A percentile compares a stretch with the other conserved stretches of the same genome.
Conservation (phyloP, 2,113 vertebrate genomes). For the Atrichornis clamosus region DNA sequence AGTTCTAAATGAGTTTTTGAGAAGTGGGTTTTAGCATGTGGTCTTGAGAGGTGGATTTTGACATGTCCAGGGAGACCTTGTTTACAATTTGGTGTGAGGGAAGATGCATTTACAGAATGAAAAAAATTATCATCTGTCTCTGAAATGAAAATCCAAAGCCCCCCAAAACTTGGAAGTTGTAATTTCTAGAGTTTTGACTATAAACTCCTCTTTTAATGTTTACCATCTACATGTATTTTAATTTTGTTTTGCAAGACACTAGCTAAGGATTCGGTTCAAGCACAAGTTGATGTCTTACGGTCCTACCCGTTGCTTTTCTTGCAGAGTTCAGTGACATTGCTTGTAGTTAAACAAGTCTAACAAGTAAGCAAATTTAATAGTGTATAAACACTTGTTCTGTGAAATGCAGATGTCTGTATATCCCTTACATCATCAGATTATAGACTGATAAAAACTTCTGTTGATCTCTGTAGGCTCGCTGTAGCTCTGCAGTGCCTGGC, state of each 20-base stretch:
- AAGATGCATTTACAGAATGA: background rate
- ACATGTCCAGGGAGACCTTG: background rate
- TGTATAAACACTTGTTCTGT: background rate
- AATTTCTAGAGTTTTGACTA: background rate
- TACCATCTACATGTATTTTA: background rate
- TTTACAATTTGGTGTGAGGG: accelerated
- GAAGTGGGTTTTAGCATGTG: accelerated
- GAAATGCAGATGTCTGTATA: background rate
- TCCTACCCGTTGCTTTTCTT: background rate
- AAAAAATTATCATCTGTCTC: background rate
- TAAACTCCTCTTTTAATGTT: background rate
- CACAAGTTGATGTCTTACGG: background rate
- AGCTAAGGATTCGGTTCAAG: background rate
- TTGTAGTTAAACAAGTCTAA: background rate
- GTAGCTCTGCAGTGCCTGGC: background rate
- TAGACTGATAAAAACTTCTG: background rate
- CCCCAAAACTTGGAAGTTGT: background rate
- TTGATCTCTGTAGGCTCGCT: background rate
- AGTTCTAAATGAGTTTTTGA: background rate
- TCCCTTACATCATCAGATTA: background rate
- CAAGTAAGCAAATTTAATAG: background rate
- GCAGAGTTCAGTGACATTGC: background rate
- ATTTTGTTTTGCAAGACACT: background rate
- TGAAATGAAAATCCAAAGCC: background rate
- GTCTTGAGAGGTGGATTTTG: background rate